phyloP scores from a whole-genome alignment of 64 coral and sea anemone genomes.

The Pocillopora verrucosa region DNA sequence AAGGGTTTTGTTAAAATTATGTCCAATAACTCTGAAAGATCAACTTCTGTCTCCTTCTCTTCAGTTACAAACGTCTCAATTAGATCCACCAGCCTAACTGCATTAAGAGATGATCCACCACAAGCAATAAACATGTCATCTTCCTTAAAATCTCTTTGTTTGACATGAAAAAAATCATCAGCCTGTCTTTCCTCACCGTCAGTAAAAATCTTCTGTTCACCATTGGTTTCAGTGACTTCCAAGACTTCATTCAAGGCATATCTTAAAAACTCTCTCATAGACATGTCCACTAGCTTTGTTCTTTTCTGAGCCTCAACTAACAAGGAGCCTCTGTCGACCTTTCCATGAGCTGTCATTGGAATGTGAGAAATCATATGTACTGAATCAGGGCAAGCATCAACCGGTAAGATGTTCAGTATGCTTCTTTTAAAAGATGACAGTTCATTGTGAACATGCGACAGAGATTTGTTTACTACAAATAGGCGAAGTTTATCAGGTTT shows the following conservation, averaged over 20 bases:
- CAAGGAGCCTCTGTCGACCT: conserved; percentile 61
- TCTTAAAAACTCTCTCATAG: conserved; percentile 10
- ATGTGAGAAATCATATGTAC: conserved; percentile 65
- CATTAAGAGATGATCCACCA: conserved; percentile 78
- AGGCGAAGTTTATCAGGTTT: no score
- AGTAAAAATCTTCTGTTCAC: not conserved
- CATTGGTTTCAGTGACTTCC: not conserved
- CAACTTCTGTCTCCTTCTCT: not conserved
- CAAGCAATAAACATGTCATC: conserved; percentile 64
- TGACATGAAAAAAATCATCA: not conserved
- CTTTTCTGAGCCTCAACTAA: conserved; percentile 23
- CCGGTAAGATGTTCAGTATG: conserved; percentile 56
- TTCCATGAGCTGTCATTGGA: conserved; percentile 87
- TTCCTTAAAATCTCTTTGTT: conserved; percentile 11
- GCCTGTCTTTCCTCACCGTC: not conserved
- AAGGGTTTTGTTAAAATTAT: conserved; percentile 82
- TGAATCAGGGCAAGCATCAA: conserved; percentile 61
- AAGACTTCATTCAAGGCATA: not conserved
- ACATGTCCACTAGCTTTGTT: not conserved
- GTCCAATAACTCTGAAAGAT: conserved; percentile 68
- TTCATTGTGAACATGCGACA: no score
- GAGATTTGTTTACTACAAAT: no score
- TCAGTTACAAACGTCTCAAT: conserved; percentile 68
- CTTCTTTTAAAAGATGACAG: no score
- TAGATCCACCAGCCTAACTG: conserved; percentile 64